These are phyloP conservation scores for Lycaena phlaeas DNA, from an alignment of 2,888 invertebrate genomes.

Conservation along the genomic window DNA sequence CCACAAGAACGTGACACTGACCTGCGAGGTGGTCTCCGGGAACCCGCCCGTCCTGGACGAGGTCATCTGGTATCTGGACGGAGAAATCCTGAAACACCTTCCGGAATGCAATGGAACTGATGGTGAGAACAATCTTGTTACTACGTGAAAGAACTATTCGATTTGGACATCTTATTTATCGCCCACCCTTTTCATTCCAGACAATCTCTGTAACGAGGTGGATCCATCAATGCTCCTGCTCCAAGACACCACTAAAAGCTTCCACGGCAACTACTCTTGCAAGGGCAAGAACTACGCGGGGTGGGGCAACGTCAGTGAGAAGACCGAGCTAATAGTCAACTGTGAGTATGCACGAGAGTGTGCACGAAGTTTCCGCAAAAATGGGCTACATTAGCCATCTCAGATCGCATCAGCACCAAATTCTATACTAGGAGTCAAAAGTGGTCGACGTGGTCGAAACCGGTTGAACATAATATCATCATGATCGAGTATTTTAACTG, in stretches of 20 bases:
- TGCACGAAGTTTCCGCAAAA: too few species aligned
- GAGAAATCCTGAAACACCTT: slow-evolving; percentile 85
- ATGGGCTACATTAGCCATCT: too few species aligned
- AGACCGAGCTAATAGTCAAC: slow-evolving; percentile 85
- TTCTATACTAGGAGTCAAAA: too few species aligned
- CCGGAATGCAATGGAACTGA: slow-evolving; percentile 82
- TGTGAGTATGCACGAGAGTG: too few species aligned
- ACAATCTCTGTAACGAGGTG: slow-evolving; percentile 83
- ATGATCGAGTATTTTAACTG: too few species aligned
- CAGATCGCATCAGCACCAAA: too few species aligned
- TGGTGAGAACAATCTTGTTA: too few species aligned
- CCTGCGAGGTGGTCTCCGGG: slow-evolving; percentile 84
- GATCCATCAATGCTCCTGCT: slow-evolving; percentile 89
- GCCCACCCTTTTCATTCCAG: slow-evolving; percentile 30
- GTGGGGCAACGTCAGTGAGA: slow-evolving; percentile 86
- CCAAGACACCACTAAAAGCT: slow-evolving; percentile 88
- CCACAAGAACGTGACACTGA: slow-evolving; percentile 84
- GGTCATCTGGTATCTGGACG: slow-evolving; percentile 91
- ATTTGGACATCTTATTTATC: too few species aligned
- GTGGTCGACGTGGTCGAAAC: too few species aligned
- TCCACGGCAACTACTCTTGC: slow-evolving; percentile 96
- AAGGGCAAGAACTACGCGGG: slow-evolving; percentile 91
- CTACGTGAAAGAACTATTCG: too few species aligned
- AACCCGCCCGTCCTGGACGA: slow-evolving; percentile 82
- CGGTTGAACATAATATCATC: too few species aligned